These are phyloP conservation scores for Etheostoma nigrum DNA, from an alignment of 2,797 vertebrate genomes.

Conservation along the genomic window DNA sequence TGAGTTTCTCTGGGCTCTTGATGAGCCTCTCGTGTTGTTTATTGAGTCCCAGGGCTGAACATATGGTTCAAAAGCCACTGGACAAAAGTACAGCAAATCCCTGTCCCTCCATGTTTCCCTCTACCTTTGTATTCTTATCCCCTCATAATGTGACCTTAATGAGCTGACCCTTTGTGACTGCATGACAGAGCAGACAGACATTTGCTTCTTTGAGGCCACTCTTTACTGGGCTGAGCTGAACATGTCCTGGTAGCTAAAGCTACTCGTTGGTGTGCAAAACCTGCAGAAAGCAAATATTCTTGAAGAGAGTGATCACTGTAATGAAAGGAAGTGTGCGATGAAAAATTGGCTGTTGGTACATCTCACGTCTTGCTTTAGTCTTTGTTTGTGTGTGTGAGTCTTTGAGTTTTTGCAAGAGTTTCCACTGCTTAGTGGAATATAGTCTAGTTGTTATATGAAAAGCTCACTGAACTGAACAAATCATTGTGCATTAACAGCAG, in stretches of 20 bases:
- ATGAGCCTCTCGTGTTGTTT: conserved; percentile 57
- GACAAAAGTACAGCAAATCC: conserved; percentile 70
- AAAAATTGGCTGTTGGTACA: conserved; percentile 17
- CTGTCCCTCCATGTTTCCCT: conserved; percentile 19
- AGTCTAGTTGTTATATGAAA: conserved; percentile 10
- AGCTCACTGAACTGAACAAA: conserved; percentile 29
- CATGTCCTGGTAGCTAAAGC: conserved; percentile 25
- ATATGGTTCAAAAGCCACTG: conserved; percentile 69
- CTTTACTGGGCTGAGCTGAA: conserved; percentile 42
- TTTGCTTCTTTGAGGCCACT: conserved; percentile 30
- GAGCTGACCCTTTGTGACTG: conserved; percentile 64
- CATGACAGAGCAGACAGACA: conserved; percentile 50
- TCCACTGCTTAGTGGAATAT: conserved; percentile 16
- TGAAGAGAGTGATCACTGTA: conserved; percentile 19
- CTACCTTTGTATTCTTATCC: conserved; percentile 54
- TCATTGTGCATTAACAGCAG: conserved; percentile 5
- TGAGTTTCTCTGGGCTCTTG: conserved; percentile 36
- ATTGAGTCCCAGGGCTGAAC: conserved; percentile 71
- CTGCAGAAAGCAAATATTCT: conserved; percentile 6
- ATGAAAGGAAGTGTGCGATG: conserved; percentile 22
- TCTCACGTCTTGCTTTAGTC: conserved; percentile 11
- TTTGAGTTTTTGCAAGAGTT: neutral
- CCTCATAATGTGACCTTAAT: conserved; percentile 70
- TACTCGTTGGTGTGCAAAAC: conserved; percentile 27
- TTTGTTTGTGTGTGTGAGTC: conserved; percentile 12